Percentiles rank a stretch among this genome's conserved stretches.
Conservation (phyloP, 2,797 vertebrate genomes). For the Poliocrania exsul region DNA sequence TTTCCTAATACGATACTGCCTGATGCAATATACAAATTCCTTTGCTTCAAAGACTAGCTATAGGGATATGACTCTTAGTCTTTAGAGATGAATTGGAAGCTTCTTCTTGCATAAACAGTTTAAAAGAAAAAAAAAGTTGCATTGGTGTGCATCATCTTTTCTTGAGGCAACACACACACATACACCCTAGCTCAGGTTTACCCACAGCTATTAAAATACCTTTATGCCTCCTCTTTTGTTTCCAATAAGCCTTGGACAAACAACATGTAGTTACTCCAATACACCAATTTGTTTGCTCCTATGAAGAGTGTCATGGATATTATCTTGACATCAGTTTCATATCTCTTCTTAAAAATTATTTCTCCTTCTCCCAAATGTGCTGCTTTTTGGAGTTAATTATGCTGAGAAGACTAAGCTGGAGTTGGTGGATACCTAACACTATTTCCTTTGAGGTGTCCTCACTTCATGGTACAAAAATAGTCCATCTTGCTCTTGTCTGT, state of each 20-base stretch:
- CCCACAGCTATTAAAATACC: neutral
- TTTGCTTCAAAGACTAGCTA: slow-evolving; percentile 33
- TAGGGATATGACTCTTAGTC: neutral
- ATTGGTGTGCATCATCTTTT: neutral
- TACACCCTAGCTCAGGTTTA: neutral
- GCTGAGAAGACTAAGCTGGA: neutral
- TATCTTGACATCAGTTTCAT: neutral
- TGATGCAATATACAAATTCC: slow-evolving; percentile 33
- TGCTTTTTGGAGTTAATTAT: neutral
- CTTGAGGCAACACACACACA: neutral
- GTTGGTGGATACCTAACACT: neutral
- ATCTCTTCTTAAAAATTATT: neutral
- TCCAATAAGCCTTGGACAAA: neutral
- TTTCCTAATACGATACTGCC: slow-evolving; percentile 29
- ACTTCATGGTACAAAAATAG: neutral
- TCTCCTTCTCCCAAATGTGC: neutral
- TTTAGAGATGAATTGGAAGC: neutral
- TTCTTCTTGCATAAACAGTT: neutral
- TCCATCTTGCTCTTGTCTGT: neutral
- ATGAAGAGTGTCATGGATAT: neutral
- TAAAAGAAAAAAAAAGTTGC: neutral
- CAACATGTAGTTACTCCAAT: neutral
- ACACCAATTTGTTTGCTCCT: neutral
- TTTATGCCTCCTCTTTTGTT: neutral
- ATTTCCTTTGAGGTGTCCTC: neutral